Base-by-base conservation (phyloP, 2,888 invertebrate genomes). In the Aleiodes alternator region DNA sequence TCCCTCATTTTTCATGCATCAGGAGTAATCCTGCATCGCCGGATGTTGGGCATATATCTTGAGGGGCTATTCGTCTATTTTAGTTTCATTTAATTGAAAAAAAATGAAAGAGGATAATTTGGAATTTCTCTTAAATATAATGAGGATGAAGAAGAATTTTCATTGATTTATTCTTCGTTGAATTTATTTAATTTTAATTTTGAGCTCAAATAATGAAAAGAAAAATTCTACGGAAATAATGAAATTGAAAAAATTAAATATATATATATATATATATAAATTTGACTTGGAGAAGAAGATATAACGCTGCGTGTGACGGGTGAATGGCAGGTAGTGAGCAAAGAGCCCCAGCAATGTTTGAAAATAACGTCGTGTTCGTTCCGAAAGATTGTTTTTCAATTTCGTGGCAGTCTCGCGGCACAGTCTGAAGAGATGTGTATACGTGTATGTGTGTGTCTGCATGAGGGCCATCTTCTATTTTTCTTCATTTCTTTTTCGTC, bases 301-400 rank as follows among this genome's bases (percentile, higher is more conserved):
- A 68, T 56, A 73, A 38, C 29, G 51, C 69, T 53, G 38, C 14
- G 50, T 59, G 70, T 75, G 79, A 78, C 71, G 72, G 69, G 70
- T 79, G 80, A 78, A 79, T 81, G 80, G 78, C 80, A 80, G 80
- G 77, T 80, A 80, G 69, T 76, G 73, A 76, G 80, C 78, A 75
- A 76, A 79, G 76, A 80, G 78, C 43, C 77, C 75, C 73, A 70
- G 75, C 78, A 76, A 77, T 81, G 81, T 81, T 81, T 81, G 80
- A 79, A 80, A 80, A 81, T 80, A 81, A 80, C 78, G 81, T 81
- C 81, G 80, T 74, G 72, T 77, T 76, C 57, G 59, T 55, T 75
- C 51, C 78, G 76, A 78, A 79, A 80, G 78, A 80, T 79, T 80
- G 76, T 80, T 81, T 81, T 81, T 81, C 78, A 78, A 80, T 80